These are phyloP conservation scores for Diachrysia chrysitis DNA, from an alignment of 2,888 invertebrate genomes.

Conservation along the genomic window DNA sequence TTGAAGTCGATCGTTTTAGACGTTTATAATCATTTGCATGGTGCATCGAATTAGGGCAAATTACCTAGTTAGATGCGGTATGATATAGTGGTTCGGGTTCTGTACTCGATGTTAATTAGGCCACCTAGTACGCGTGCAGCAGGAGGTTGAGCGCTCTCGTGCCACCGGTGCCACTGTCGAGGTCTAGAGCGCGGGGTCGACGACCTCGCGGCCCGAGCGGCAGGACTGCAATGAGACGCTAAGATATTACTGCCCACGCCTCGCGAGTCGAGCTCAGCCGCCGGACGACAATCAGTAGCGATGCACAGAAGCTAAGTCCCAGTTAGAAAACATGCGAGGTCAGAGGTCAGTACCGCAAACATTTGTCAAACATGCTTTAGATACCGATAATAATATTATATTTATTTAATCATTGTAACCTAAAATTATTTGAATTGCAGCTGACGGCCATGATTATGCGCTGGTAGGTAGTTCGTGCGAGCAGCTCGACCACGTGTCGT, in stretches of 20 bases:
- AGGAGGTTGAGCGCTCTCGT: background rate
- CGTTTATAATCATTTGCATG: background rate
- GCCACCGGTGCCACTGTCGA: background rate
- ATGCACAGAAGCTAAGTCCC: background rate
- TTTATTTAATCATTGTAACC: background rate
- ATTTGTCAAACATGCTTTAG: too few species aligned
- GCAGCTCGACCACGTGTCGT: too few species aligned
- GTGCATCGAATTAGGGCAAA: background rate
- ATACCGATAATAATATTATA: too few species aligned
- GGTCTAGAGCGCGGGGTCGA: conserved; percentile 2
- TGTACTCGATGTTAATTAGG: background rate
- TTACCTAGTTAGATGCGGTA: background rate
- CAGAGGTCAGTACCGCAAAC: too few species aligned
- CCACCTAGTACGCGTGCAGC: background rate
- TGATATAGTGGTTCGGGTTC: background rate
- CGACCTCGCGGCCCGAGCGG: background rate
- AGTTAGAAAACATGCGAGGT: too few species aligned
- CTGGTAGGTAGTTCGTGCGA: too few species aligned
- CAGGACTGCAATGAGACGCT: conserved; percentile 1
- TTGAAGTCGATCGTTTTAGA: background rate
- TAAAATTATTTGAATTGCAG: too few species aligned
- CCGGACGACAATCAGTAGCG: background rate
- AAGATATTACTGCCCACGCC: background rate
- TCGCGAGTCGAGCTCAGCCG: background rate
- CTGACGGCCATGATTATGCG: too few species aligned